Evolutionary conservation across 2,113 vertebrate genomes (phyloP), one percentile per base, ranked within the genome.

Genomic region (Lucifuga dentata): DNA sequence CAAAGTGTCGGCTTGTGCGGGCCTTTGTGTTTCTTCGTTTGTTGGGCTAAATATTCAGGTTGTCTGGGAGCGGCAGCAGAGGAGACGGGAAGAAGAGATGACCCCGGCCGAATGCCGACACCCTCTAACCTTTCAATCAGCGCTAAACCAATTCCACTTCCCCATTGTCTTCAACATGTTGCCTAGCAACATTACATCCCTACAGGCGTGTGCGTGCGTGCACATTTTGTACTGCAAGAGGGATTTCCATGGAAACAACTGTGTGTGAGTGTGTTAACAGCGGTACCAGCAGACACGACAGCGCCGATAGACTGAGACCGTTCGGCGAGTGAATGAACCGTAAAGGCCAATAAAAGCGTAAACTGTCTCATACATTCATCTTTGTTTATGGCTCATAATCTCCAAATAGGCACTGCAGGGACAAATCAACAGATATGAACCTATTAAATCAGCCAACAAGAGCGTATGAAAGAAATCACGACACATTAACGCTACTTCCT

Each of bases 131-230:
- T 83, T 81, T 76, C 66, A 70, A 76, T 88, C 61, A 76, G 76
- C 58, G 62, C 35, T 48, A 83, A 84, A 86, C 71, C 84, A 75
- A 88, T 53, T 72, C 62, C 77, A 58, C 72, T 48, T 73, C 64
- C 35, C 75, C 36, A 56, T 76, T 69, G 81, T 86, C 78, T 82
- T 52, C 50, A 52, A 71, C 19, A 52, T n/a, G 86, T 88, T 85
- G 82, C 90, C 76, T 88, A 86, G 89, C 90, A 90, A 92, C 87
- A 55, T 78, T 44, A 49, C 52, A 73, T 84, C 83, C 82, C 68
- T 53, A 67, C 80, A 66, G 72, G 35, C 65, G 11, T 3, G 57
- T 16, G 48, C 16, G 49, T 73, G 51, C 46, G 59, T 15, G 66
- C 45, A 48, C 8, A 45, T 59, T 57, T 68, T 38, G 67, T 78